Conservation (phyloP, 2,888 invertebrate species). For the Poecilus cupreus region DNA sequence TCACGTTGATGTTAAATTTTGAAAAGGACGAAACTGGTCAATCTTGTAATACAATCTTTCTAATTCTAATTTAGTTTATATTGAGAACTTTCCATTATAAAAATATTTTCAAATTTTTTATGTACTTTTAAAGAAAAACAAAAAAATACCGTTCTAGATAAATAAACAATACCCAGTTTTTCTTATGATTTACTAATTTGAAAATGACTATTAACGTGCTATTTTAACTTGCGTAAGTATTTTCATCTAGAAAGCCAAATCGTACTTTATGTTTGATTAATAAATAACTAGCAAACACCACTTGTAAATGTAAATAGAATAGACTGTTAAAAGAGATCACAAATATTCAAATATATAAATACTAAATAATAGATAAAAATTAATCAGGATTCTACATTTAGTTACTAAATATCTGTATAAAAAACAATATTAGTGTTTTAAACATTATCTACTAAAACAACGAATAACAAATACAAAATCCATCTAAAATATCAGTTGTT, state of each 20-base stretch:
- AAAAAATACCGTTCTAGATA: constrained; percentile 12
- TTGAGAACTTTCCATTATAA: constrained; percentile 49
- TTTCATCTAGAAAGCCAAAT: constrained; percentile 41
- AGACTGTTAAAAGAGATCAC: constrained; percentile 59
- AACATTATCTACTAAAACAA: constrained; percentile 51
- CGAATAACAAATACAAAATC: constrained; percentile 55
- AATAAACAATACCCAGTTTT: neutral
- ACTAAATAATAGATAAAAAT: constrained; percentile 50
- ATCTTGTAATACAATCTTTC: constrained; percentile 33
- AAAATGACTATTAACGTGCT: constrained; percentile 27
- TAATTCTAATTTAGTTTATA: constrained; percentile 31
- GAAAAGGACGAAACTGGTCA: constrained; percentile 43
- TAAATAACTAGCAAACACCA: constrained; percentile 55
- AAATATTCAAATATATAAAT: constrained; percentile 53
- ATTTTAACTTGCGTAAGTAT: constrained; percentile 9
- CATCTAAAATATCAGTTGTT: constrained; percentile 55
- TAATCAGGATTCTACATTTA: constrained; percentile 43
- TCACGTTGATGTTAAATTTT: constrained; percentile 9
- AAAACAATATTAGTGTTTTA: constrained; percentile 56
- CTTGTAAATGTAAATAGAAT: constrained; percentile 56
- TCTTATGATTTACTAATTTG: neutral
- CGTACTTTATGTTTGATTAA: constrained; percentile 32
- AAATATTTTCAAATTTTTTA: constrained; percentile 42
- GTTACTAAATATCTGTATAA: constrained; percentile 55
- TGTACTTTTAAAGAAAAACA: constrained; percentile 11